Evolutionary conservation across 2,113 vertebrate genomes (phyloP).

Genomic region (Perccottus glenii): DNA sequence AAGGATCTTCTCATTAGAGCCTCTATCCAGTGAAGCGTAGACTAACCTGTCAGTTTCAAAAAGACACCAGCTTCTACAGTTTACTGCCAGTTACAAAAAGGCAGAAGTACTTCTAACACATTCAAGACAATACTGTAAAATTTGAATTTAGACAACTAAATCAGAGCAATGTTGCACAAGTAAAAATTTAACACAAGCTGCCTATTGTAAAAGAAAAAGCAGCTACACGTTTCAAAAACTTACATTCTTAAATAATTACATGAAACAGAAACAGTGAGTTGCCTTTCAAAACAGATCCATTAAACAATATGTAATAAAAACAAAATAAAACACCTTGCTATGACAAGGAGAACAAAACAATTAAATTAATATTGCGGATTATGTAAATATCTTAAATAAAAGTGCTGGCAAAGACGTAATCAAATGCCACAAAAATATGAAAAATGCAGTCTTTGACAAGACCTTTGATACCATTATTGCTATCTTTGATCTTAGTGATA

Average conservation of each 20-base stretch:
- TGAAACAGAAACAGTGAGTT: slow-evolving; percentile 35
- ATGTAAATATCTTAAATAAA: slow-evolving; percentile 37
- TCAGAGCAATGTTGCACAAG: slow-evolving; percentile 44
- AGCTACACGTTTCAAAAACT: slow-evolving; percentile 38
- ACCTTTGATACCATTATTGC: slow-evolving; percentile 60
- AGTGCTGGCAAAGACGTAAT: slow-evolving; percentile 35
- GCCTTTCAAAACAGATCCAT: slow-evolving; percentile 26
- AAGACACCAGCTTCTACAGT: slow-evolving; percentile 41
- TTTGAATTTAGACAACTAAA: slow-evolving; percentile 10
- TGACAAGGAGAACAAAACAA: slow-evolving; percentile 50
- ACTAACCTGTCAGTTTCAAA: slow-evolving; percentile 38
- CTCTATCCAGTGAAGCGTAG: slow-evolving; percentile 48
- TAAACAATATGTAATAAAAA: slow-evolving; percentile 36
- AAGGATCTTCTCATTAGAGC: slow-evolving; percentile 24
- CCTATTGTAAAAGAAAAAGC: slow-evolving; percentile 47
- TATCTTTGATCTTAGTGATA: slow-evolving; percentile 50
- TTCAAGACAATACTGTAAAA: slow-evolving; percentile 34
- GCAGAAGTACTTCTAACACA: slow-evolving; percentile 40
- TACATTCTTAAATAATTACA: slow-evolving; percentile 64
- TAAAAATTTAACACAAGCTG: slow-evolving; percentile 43
- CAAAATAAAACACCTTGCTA: slow-evolving; percentile 47
- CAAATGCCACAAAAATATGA: slow-evolving; percentile 50
- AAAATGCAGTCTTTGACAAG: slow-evolving; percentile 46
- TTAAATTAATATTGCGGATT: slow-evolving; percentile 45
- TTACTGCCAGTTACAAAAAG: slow-evolving; percentile 30